Evolutionary conservation across 1,140 invertebrate species (phyloP).

Genomic region (Brachionus rubens): DNA sequence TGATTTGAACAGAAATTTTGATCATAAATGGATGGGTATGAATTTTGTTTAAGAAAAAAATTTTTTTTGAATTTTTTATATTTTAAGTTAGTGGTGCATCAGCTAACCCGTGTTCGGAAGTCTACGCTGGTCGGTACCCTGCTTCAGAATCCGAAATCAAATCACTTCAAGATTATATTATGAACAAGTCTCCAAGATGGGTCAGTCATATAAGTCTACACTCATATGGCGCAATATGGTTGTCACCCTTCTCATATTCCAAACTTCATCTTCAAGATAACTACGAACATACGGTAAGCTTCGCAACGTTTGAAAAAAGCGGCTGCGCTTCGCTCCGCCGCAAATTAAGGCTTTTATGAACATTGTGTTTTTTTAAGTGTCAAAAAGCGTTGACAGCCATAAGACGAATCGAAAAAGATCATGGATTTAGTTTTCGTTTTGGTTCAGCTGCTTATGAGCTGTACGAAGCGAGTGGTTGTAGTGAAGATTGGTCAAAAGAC

Average conservation of each 20-base stretch:
- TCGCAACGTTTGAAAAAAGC: not conserved
- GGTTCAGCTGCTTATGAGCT: conserved; percentile 17
- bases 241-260: conserved; percentile 37
- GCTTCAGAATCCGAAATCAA: conserved; percentile 42
- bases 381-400: conserved; percentile 24
- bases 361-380: conserved; percentile 6
- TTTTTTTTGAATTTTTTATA: not conserved
- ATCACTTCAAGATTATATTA: conserved; percentile 12
- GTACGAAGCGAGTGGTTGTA: conserved; percentile 44
- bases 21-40: conserved; percentile 40
- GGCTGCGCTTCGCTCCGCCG: too few relatives aligned
- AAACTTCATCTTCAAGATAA: not conserved
- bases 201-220: conserved; percentile 39
- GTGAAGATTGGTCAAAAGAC: conserved; percentile 42
- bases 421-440: conserved; percentile 23
- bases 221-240: conserved; percentile 39
- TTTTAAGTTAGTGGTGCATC: conserved; percentile 40
- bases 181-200: not conserved
- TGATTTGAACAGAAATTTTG: conserved; percentile 46
- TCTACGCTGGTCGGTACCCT: not conserved
- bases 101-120: conserved; percentile 43
- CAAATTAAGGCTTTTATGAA: too few relatives aligned
- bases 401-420: not conserved
- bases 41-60: not conserved
- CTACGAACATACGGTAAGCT: conserved; percentile 9